Percentiles rank a stretch among this genome's conserved stretches.
phyloP scores from a whole-genome alignment of 1,140 invertebrate species.

The Cheumatopsyche charites region DNA sequence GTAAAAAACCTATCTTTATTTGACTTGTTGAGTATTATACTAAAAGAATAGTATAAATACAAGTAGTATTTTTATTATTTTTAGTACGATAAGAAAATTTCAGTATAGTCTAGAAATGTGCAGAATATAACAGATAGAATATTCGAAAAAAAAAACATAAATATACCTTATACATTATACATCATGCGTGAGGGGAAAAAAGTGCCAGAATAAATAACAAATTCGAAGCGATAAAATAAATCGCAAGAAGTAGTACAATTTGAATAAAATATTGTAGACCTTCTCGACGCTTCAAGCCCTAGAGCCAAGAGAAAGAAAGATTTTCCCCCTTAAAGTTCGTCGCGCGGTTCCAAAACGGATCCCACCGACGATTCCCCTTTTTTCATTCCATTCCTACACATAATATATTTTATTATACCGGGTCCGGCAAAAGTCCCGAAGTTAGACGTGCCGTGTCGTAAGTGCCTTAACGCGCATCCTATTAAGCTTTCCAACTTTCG shows the following conservation, averaged over 20 bases:
- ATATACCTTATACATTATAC: neutral
- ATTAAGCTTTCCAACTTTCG: neutral
- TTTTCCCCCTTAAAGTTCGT: neutral
- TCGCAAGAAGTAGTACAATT: conserved; percentile 22
- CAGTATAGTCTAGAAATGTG: too few species aligned
- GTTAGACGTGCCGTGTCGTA: neutral
- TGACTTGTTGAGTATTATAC: too few species aligned
- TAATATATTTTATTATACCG: too few species aligned
- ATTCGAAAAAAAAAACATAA: neutral
- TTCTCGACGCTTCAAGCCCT: neutral
- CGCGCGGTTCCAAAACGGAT: neutral
- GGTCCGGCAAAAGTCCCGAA: too few species aligned
- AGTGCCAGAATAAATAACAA: conserved; percentile 22
- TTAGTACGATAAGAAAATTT: too few species aligned
- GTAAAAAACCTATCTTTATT: too few species aligned
- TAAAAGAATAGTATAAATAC: too few species aligned
- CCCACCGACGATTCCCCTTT: conserved; percentile 3
- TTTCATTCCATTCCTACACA: neutral
- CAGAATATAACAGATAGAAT: too few species aligned
- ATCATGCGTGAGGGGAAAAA: neutral
- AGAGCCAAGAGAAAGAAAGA: neutral
- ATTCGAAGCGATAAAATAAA: conserved; percentile 27
- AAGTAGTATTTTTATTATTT: too few species aligned
- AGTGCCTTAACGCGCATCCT: conserved; percentile 15
- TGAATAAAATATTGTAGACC: conserved; percentile 22